Conservation (phyloP, 2,888 invertebrate species). For the Limenitis camilla region DNA sequence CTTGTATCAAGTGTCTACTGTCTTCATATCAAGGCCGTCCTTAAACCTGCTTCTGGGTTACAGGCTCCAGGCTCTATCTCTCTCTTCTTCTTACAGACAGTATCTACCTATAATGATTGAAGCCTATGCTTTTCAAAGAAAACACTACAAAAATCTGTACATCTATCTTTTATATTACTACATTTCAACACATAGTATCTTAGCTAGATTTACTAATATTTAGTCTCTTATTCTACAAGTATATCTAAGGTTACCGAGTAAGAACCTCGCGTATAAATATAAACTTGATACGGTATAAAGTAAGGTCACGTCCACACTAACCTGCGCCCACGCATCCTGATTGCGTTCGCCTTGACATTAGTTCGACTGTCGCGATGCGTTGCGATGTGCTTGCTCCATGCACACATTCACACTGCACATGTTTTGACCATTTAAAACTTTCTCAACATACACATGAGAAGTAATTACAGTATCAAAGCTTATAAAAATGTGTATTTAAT, state of each 20-base stretch:
- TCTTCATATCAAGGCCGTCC: too few relatives aligned
- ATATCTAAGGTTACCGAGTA: constrained; percentile 11
- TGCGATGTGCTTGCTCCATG: constrained; percentile 33
- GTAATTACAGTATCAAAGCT: too few relatives aligned
- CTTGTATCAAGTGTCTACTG: too few relatives aligned
- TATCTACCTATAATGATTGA: too few relatives aligned
- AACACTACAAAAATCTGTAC: too few relatives aligned
- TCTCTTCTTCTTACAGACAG: too few relatives aligned
- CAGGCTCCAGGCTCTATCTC: too few relatives aligned
- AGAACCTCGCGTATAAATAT: constrained; percentile 16
- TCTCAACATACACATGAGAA: background rate
- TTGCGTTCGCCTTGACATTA: constrained; percentile 71
- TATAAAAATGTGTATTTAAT: too few relatives aligned
- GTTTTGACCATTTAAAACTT: background rate
- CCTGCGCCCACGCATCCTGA: constrained; percentile 63
- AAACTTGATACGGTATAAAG: constrained; percentile 21
- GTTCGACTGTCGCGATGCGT: constrained; percentile 63
- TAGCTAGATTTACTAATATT: constrained; percentile 2
- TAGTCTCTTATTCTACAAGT: constrained; percentile 1
- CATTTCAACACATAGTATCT: background rate
- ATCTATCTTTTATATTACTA: background rate
- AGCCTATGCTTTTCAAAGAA: too few relatives aligned
- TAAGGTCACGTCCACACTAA: constrained; percentile 39
- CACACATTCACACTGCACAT: constrained; percentile 23
- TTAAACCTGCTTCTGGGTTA: too few relatives aligned